Evolutionary conservation across 2,888 invertebrate species (phyloP).

Genomic region (Rhabditoides inermis): DNA sequence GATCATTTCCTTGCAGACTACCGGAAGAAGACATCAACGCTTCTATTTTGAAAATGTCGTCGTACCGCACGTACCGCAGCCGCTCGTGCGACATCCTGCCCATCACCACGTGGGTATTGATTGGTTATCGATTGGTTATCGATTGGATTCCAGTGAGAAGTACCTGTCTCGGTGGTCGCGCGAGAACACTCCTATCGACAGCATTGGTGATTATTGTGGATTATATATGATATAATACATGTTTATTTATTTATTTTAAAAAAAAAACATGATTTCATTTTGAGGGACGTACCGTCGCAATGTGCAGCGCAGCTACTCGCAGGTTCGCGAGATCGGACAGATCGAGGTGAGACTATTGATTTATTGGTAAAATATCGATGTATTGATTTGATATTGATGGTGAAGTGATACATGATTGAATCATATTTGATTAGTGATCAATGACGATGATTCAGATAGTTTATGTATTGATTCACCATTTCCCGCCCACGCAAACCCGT

Average conservation of each 20-base stretch:
- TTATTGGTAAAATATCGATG: neutral
- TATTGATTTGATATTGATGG: neutral
- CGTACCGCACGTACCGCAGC: slow-evolving; percentile 22
- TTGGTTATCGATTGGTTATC: neutral
- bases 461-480: too few species aligned
- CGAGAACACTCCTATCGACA: slow-evolving; percentile 49
- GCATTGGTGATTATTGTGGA: too few species aligned
- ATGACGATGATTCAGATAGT: too few species aligned
- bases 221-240: too few species aligned
- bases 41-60: slow-evolving; percentile 22
- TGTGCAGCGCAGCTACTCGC: slow-evolving; percentile 48
- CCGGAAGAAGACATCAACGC: slow-evolving; percentile 26
- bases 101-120: slow-evolving; percentile 14
- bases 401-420: neutral
- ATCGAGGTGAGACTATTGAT: slow-evolving; percentile 12
- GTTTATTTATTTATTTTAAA: too few species aligned
- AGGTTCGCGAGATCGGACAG: slow-evolving; percentile 41
- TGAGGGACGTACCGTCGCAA: slow-evolving; percentile 35
- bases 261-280: too few species aligned
- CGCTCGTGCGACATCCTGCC: slow-evolving; percentile 27
- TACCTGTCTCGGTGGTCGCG: slow-evolving; percentile 51
- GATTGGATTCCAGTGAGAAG: slow-evolving; percentile 25
- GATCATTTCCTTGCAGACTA: slow-evolving; percentile 13
- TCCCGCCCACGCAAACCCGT: too few species aligned
- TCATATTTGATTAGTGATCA: too few species aligned